Percentiles rank a stretch among this genome's conserved stretches.
Conservation (phyloP, 2,888 invertebrate genomes). For the Tillus elongatus region DNA sequence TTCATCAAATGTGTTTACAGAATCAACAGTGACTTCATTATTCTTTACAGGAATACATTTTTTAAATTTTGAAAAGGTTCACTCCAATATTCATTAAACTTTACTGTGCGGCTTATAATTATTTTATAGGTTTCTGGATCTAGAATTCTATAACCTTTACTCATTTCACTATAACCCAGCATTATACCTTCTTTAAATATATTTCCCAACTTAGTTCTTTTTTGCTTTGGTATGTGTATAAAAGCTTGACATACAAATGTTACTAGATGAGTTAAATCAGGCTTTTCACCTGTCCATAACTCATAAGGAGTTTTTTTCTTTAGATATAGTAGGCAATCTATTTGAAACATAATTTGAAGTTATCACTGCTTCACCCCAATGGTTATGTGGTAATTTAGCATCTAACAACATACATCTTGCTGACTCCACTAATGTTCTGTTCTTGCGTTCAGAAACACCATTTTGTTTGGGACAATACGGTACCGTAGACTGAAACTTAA, state of each 20-base stretch:
- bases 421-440: background rate
- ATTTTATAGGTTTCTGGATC: conserved; percentile 7
- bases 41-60: background rate
- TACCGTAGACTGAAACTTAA: background rate
- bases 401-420: background rate
- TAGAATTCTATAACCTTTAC: conserved; percentile 5
- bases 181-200: conserved; percentile 6
- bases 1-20: background rate
- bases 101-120: background rate
- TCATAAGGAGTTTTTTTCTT: conserved; percentile 5
- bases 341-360: conserved; percentile 6
- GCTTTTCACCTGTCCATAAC: background rate
- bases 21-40: background rate
- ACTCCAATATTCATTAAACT: background rate
- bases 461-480: conserved; percentile 2
- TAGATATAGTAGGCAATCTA: background rate
- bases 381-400: background rate
- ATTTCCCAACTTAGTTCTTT: conserved; percentile 4
- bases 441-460: background rate
- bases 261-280: background rate
- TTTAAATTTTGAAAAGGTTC: background rate
- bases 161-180: conserved; percentile 4
- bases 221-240: background rate
- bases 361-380: conserved; percentile 4
- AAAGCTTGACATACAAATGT: background rate